Evolutionary conservation across 2,888 invertebrate genomes (phyloP).

Genomic region (Hedychridium roseum): DNA sequence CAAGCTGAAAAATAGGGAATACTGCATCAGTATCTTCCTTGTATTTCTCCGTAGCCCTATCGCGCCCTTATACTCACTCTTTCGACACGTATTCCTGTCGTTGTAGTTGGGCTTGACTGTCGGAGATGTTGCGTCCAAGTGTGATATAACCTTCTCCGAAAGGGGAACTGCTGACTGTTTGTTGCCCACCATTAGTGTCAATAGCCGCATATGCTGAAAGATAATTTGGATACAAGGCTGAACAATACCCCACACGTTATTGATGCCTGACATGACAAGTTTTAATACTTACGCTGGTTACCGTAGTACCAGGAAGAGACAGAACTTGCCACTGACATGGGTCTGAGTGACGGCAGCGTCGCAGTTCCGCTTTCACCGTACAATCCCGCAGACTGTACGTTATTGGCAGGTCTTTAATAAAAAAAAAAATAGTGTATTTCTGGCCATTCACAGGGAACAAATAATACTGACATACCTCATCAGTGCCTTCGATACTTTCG

Average conservation of each 20-base stretch:
- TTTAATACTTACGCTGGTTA: conserved; percentile 55
- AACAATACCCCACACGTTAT: too few species aligned
- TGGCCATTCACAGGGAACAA: too few species aligned
- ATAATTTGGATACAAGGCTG: background rate
- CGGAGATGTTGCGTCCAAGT: conserved; percentile 60
- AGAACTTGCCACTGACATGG: conserved; percentile 65
- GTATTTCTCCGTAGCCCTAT: too few species aligned
- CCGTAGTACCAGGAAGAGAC: conserved; percentile 65
- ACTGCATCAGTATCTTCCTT: too few species aligned
- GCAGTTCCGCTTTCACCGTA: conserved; percentile 57
- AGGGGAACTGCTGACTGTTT: conserved; percentile 50
- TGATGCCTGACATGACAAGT: too few species aligned
- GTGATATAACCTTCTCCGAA: conserved; percentile 66
- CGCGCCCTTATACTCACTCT: conserved; percentile 52
- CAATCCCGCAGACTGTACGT: conserved; percentile 49
- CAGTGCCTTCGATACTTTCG: too few species aligned
- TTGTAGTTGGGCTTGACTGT: conserved; percentile 53
- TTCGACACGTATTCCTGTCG: conserved; percentile 59
- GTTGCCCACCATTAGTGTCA: conserved; percentile 50
- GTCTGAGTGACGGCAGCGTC: conserved; percentile 58
- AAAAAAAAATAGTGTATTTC: conserved; percentile 5
- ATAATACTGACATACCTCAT: too few species aligned
- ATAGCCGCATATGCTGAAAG: conserved; percentile 52
- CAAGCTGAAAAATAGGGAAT: conserved; percentile 62
- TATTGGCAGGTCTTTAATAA: conserved; percentile 45